Evolutionary conservation across 2,113 vertebrate species (phyloP).

Genomic region (Ifrita kowaldi): DNA sequence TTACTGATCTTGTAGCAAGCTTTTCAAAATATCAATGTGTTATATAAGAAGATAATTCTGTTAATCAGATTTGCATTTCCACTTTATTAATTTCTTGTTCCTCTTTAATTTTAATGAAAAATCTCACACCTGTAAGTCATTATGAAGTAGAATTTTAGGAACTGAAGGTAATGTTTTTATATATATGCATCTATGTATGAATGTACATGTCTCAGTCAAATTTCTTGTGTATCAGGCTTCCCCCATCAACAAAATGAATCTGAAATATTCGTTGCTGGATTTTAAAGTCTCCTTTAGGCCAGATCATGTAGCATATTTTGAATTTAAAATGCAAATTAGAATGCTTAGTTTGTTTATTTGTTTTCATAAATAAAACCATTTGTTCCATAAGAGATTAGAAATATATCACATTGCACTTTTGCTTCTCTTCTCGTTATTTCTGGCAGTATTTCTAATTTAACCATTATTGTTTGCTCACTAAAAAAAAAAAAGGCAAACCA

Average conservation of each 20-base stretch:
- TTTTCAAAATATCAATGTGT: background rate
- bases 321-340: background rate
- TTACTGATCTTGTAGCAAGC: background rate
- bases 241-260: background rate
- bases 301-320: background rate
- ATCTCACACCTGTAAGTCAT: background rate
- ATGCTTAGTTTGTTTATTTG: background rate
- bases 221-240: background rate
- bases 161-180: background rate
- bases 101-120: background rate
- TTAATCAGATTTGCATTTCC: background rate
- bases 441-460: background rate
- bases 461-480: background rate
- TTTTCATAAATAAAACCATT: background rate
- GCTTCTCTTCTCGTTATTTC: background rate
- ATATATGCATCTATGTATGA: background rate
- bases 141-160: background rate
- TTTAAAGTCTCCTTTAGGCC: background rate
- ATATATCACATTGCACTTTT: background rate
- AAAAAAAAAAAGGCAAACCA: fast-evolving
- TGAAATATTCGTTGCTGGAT: background rate
- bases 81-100: background rate
- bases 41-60: background rate
- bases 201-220: background rate
- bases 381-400: background rate